Conservation (phyloP, 1,140 invertebrate species). For the Tetramorium parvispinum region DNA sequence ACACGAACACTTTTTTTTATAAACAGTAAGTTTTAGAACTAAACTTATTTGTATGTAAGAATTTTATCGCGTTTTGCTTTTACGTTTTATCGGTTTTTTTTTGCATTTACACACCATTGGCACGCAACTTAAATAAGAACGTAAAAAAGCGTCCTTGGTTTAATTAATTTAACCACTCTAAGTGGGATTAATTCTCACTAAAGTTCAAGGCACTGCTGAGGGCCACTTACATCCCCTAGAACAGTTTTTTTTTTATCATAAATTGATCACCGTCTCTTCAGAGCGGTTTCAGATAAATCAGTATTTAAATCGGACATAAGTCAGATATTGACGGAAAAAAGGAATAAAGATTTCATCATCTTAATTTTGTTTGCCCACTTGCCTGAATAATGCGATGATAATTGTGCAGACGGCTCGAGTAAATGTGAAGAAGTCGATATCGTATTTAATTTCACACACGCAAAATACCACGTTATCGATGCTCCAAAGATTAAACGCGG, state of each 20-base stretch:
- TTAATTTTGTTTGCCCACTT: not conserved
- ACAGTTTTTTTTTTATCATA: not conserved
- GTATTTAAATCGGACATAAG: not conserved
- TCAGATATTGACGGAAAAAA: not conserved
- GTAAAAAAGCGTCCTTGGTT: not conserved
- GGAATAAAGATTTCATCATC: not conserved
- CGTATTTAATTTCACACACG: not conserved
- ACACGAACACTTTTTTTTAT: not conserved
- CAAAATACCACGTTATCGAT: not conserved
- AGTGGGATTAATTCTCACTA: not conserved
- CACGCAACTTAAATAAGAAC: slow-evolving; percentile 4
- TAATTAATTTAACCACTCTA: slow-evolving; percentile 28
- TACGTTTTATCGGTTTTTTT: not conserved
- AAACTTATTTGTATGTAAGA: not conserved
- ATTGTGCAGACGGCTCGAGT: not conserved
- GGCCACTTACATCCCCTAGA: not conserved
- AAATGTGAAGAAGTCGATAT: not conserved
- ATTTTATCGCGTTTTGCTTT: not conserved
- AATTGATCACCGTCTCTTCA: not conserved
- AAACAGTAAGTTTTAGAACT: not conserved
- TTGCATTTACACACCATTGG: not conserved
- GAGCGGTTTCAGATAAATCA: not conserved
- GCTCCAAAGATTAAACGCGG: not conserved
- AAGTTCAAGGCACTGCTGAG: slow-evolving; percentile 12
- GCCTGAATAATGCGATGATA: not conserved